Evolutionary conservation across 2,113 vertebrate species (phyloP).

Genomic region (Todiramphus saurophagus): DNA sequence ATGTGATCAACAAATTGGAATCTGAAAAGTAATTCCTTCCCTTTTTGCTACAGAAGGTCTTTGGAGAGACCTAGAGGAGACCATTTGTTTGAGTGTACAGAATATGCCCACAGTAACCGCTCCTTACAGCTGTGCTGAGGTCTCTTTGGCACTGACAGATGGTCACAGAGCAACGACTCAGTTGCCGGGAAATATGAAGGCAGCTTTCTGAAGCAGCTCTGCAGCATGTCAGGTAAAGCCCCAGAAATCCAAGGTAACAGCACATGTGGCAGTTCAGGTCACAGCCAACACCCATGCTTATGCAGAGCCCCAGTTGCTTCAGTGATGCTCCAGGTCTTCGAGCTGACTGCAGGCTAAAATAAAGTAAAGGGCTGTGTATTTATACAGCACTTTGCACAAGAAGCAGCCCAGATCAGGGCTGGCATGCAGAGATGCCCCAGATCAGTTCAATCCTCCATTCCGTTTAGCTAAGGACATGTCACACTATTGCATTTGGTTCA

Average conservation of each 20-base stretch:
- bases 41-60: neutral
- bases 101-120: neutral
- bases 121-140: neutral
- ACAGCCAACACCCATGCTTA: neutral
- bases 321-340: neutral
- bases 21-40: neutral
- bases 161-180: neutral
- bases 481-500: neutral
- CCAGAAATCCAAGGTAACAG: neutral
- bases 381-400: neutral
- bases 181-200: neutral
- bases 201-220: slow-evolving; percentile 9
- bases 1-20: neutral
- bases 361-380: neutral
- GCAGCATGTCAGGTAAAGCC: neutral
- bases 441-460: neutral
- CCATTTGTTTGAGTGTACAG: neutral
- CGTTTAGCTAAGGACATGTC: slow-evolving; percentile 9
- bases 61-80: neutral
- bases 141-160: slow-evolving; percentile 11
- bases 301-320: neutral
- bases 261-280: neutral
- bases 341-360: neutral
- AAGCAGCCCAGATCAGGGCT: slow-evolving; percentile 4
- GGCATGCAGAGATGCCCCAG: neutral